Percentiles rank a stretch among this genome's conserved stretches.
Conservation (phyloP, 2,888 invertebrate genomes). For the Diploptera punctata region DNA sequence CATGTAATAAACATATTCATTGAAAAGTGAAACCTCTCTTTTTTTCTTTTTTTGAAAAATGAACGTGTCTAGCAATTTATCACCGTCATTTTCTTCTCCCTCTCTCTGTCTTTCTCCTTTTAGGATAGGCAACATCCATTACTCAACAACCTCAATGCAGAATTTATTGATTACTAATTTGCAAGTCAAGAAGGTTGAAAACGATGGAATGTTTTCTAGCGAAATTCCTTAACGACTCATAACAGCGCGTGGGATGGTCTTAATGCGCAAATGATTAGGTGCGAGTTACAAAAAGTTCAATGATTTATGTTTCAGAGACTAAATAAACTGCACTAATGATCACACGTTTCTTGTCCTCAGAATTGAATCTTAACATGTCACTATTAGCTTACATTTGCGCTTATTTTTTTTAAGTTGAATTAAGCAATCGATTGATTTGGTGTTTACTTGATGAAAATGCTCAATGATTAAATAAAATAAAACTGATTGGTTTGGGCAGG, state of each 20-base stretch:
- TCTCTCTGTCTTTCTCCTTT: background rate
- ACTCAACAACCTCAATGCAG: conserved; percentile 30
- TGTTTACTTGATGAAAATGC: too few species aligned
- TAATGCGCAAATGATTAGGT: conserved; percentile 23
- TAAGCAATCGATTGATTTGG: too few species aligned
- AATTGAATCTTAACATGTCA: too few species aligned
- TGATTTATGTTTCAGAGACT: conserved; percentile 7
- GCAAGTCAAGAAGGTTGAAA: conserved; percentile 33
- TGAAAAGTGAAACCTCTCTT: conserved; percentile 15
- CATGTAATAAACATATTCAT: conserved; percentile 30
- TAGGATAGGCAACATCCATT: conserved; percentile 25
- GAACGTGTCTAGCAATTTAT: conserved; percentile 26
- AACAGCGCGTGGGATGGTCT: background rate
- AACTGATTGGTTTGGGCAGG: too few species aligned
- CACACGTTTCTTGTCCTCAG: background rate
- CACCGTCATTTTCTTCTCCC: too few species aligned
- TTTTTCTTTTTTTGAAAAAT: conserved; percentile 22
- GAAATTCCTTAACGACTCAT: conserved; percentile 20
- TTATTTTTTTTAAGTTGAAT: background rate
- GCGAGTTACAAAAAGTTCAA: background rate
- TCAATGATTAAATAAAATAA: too few species aligned
- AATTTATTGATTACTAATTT: conserved; percentile 37
- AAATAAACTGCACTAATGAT: conserved; percentile 21
- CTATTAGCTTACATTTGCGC: conserved; percentile 11
- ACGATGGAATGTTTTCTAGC: conserved; percentile 24